Evolutionary conservation across 2,113 vertebrate genomes (phyloP), one percentile per base, ranked within the genome.

Genomic region (Alethe castanea): DNA sequence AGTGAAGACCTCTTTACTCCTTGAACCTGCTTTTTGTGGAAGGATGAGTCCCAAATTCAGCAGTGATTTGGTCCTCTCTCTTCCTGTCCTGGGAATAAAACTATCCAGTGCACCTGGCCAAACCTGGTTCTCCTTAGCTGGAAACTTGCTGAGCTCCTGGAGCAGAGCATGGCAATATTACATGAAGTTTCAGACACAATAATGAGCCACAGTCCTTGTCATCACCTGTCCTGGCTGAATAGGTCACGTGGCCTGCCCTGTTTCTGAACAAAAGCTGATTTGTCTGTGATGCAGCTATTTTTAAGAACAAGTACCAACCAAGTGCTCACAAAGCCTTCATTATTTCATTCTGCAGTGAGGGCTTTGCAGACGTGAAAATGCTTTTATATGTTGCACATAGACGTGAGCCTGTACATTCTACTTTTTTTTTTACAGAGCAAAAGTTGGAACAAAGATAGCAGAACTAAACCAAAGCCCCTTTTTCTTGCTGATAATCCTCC

Each of bases 241-340:
- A 64, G 28, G 28, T 90, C 79, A 60, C 14, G 6, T 60, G 36
- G 65, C 26, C 72, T 88, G 66, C 50, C 52, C 65, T 29, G 7
- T 50, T 84, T 74, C 76, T 57, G 65, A 96, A 93, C 88, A 94
- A 93, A 96, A 93, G 69, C 56, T 1, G 40, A 70, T 90, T 93
- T 96, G 90, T 96, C 77, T 92, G 53, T 54, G 82, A 65, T 94
- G 69, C 57, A 64, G 80, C 61, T 96, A 93, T 93, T 97, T 97
- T 95, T 93, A 96, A 95, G 90, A 92, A 47, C 67, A 74, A 8
- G 2, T 56, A 96, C 52, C 40, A 74, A 90, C 56, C 6, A 16
- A 90, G 53, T 71, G n/a, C 72, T 81, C 88, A 95, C 76, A 96
- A 94, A 96, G 92, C 81, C 76, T 81, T 60, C 76, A 76, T 93